phyloP scores from a whole-genome alignment of 53 echinoderm and acorn worm species.

The Holothuria leucospilota region DNA sequence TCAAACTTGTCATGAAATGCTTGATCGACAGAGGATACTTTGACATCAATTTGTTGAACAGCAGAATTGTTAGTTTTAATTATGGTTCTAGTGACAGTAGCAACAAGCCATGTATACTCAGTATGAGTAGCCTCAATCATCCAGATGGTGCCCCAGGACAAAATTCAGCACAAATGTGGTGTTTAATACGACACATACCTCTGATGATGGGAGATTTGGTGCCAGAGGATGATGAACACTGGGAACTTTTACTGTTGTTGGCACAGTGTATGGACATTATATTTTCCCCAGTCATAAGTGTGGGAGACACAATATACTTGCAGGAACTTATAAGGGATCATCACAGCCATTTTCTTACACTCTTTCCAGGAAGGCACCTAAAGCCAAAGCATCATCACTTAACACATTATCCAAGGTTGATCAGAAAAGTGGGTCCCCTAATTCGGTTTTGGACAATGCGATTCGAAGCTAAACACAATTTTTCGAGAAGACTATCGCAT shows the following conservation, averaged over 20 bases:
- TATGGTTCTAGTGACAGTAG: slow-evolving; percentile 43
- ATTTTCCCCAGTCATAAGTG: slow-evolving; percentile 46
- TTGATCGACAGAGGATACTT: slow-evolving; percentile 54
- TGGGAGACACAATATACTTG: slow-evolving; percentile 61
- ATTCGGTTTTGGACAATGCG: slow-evolving; percentile 64
- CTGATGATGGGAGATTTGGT: slow-evolving; percentile 60
- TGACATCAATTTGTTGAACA: slow-evolving; percentile 48
- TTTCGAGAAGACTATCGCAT: slow-evolving; percentile 32
- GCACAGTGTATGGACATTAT: slow-evolving; percentile 58
- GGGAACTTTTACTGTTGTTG: slow-evolving; percentile 50
- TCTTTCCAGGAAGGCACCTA: neutral
- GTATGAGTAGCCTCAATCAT: neutral
- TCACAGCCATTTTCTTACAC: slow-evolving; percentile 46
- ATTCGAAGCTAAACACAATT: slow-evolving; percentile 73
- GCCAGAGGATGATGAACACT: slow-evolving; percentile 38
- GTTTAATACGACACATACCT: slow-evolving; percentile 55
- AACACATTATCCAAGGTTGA: slow-evolving; percentile 62
- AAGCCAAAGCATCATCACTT: neutral
- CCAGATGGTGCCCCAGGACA: slow-evolving; percentile 59
- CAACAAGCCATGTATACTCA: slow-evolving; percentile 59
- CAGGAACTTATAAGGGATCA: slow-evolving; percentile 70
- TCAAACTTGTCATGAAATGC: slow-evolving; percentile 27
- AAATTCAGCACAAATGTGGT: slow-evolving; percentile 68
- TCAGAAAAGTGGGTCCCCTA: slow-evolving; percentile 59
- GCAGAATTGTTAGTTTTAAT: slow-evolving; percentile 60